A percentile compares a stretch with the other conserved stretches of the same genome.
These are phyloP conservation scores for Prunella strophiata DNA, from an alignment of 2,797 vertebrate genomes.

Conservation along the genomic window DNA sequence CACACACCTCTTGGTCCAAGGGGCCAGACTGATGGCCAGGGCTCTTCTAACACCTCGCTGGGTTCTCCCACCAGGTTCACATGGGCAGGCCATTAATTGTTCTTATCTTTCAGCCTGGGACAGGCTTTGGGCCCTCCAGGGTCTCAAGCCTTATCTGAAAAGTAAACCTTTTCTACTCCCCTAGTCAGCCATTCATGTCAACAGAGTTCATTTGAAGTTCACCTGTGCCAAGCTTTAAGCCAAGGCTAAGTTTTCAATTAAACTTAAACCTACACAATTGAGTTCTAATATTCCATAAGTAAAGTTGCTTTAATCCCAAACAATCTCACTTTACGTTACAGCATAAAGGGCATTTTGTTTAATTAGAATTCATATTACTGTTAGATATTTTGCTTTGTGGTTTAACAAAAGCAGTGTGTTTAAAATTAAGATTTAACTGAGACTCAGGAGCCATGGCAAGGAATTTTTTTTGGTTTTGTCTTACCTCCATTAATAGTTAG, in stretches of 20 bases:
- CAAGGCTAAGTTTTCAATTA: not conserved
- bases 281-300: too few species aligned
- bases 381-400: not conserved
- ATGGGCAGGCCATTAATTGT: not conserved
- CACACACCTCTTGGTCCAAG: rapidly evolving
- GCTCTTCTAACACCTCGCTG: not conserved
- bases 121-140: too few species aligned
- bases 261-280: not conserved
- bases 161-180: not conserved
- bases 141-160: not conserved
- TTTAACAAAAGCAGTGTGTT: not conserved
- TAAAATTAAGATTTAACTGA: not conserved
- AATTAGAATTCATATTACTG: not conserved
- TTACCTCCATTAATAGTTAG: not conserved
- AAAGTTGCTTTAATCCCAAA: not conserved
- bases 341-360: not conserved
- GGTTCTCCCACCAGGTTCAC: not conserved
- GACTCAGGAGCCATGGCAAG: not conserved
- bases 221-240: not conserved
- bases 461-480: not conserved
- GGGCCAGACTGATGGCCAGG: not conserved
- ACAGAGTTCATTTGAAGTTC: not conserved
- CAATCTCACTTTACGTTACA: not conserved
- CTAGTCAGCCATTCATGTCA: not conserved
- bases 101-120: not conserved